These are phyloP conservation scores for Psettodes erumei DNA, from an alignment of 2,113 vertebrate species.

Conservation along the genomic window DNA sequence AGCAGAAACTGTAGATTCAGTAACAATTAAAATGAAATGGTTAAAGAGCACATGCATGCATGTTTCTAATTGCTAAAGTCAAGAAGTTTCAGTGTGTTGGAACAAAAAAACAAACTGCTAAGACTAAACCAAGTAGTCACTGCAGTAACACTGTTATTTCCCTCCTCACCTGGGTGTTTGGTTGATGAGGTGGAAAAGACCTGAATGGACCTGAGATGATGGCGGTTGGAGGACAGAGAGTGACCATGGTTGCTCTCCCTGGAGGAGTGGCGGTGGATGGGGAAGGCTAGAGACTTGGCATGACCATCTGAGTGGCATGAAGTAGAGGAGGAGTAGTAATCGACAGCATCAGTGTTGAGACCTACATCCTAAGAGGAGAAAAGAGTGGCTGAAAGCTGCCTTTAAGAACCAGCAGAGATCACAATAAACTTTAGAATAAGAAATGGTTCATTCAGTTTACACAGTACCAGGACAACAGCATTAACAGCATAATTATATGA, in stretches of 20 bases:
- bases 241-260: conserved; percentile 30
- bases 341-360: conserved; percentile 63
- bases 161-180: conserved; percentile 68
- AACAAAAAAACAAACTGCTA: too few species aligned
- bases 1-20: too few species aligned
- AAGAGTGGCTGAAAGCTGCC: not conserved
- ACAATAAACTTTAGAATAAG: not conserved
- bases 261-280: conserved; percentile 48
- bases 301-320: conserved; percentile 28
- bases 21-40: too few species aligned
- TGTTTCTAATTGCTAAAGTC: too few species aligned
- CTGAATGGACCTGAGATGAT: conserved; percentile 52
- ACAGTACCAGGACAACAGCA: too few species aligned
- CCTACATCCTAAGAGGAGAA: conserved; percentile 63
- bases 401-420: not conserved
- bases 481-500: too few species aligned
- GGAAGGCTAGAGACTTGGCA: conserved; percentile 67
- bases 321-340: conserved; percentile 13
- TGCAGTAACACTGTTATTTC: not conserved
- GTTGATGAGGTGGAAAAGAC: conserved; percentile 46
- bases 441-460: not conserved
- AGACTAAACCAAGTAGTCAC: not conserved
- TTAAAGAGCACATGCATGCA: too few species aligned
- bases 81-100: too few species aligned
- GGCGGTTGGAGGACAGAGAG: conserved; percentile 45